These are phyloP conservation scores for Drosophila gaucha DNA, from an alignment of 2,888 invertebrate species.

Conservation along the genomic window DNA sequence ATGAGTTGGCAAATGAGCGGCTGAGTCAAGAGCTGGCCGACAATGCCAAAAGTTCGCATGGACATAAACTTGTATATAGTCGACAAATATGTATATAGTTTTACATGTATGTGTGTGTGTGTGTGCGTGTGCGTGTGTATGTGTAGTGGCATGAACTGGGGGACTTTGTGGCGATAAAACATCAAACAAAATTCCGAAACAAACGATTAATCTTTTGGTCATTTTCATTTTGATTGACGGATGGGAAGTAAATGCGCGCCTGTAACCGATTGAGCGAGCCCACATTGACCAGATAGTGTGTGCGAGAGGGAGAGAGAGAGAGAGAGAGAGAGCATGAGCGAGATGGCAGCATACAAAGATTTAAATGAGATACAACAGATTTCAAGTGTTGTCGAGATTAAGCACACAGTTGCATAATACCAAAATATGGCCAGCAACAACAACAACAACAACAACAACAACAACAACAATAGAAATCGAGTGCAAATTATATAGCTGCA, in stretches of 20 bases:
- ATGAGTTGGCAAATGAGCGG: constrained; percentile 54
- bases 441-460: background rate
- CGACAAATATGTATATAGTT: background rate
- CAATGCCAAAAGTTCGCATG: constrained; percentile 61
- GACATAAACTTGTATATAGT: constrained; percentile 38
- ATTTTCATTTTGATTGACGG: constrained; percentile 84
- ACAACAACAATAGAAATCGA: constrained; percentile 8
- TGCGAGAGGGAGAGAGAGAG: background rate
- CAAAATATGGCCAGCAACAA: constrained; percentile 3
- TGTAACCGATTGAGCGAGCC: constrained; percentile 46
- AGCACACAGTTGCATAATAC: constrained; percentile 43
- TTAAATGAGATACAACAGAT: constrained; percentile 47
- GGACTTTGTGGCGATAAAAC: constrained; percentile 77
- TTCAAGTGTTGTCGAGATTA: constrained; percentile 43
- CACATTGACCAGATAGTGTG: constrained; percentile 20
- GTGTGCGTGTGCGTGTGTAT: constrained; percentile 17
- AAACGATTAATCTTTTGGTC: constrained; percentile 84
- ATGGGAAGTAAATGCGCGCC: constrained; percentile 77
- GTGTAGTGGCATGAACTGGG: constrained; percentile 46
- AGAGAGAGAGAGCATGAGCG: background rate
- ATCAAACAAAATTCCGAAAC: constrained; percentile 83
- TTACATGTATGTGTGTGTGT: constrained; percentile 12
- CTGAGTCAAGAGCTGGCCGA: constrained; percentile 50
- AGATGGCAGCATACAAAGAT: constrained; percentile 5
- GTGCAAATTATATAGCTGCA: constrained; percentile 29